Conservation (phyloP, 2,113 vertebrate species). For the Sarotherodon lohbergeri region DNA sequence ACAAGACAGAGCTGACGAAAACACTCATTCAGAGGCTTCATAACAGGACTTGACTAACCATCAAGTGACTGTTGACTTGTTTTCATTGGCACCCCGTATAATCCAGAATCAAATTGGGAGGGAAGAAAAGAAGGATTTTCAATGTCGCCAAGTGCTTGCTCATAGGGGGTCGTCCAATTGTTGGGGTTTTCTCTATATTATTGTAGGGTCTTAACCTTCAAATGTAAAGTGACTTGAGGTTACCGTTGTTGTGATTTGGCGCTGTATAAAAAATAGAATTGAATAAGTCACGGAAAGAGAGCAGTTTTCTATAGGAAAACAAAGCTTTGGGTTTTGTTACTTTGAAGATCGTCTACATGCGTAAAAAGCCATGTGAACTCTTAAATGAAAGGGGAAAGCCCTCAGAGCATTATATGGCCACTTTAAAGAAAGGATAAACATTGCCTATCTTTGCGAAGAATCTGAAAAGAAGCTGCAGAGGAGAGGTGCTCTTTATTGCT, state of each 20-base stretch:
- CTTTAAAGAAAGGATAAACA: neutral
- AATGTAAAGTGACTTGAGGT: neutral
- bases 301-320: fast-evolving
- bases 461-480: neutral
- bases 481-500: neutral
- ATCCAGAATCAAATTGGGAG: neutral
- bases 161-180: neutral
- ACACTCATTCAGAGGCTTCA: neutral
- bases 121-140: too few relatives aligned
- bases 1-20: fast-evolving
- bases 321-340: neutral
- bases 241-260: neutral
- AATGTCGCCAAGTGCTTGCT: neutral
- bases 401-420: neutral
- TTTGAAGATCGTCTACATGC: neutral
- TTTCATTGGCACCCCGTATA: neutral
- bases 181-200: neutral
- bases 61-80: neutral
- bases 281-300: neutral
- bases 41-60: neutral
- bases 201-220: neutral
- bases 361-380: neutral
- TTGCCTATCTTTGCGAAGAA: neutral
- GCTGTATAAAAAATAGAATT: neutral
- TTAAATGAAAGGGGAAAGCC: neutral